Base-by-base conservation (phyloP, 2,113 vertebrate species). In the Erpornis zantholeuca region DNA sequence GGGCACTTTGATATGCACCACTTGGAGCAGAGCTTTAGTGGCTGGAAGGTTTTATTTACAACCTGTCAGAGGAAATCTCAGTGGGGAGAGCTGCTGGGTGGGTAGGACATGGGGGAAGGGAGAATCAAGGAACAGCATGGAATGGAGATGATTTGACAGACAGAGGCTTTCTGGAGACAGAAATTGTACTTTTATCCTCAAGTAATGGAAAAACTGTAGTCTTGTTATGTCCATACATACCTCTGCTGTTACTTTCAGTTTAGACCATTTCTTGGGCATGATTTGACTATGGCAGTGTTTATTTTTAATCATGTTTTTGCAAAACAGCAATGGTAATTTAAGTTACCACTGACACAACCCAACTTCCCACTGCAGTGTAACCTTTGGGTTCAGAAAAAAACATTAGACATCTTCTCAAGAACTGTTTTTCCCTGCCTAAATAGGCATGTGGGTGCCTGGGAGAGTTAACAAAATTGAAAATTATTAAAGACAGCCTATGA, bases 31-130 rank as follows among this genome's bases (percentile, higher is more conserved):
- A 66, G 60, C 27, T 28, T 73, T 72, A 63, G 69, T 38, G 80
- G 35, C 49, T 81, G 72, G 35, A 8, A 92, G n/a, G 56, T 90
- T 88, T 81, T 73, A 86, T 92, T 93, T 93, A 66, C 76, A 81
- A 2, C 54, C 59, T 83, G 38, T 59, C 53, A 25, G 69, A 72
- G 54, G 40, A 88, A 61, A 50, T 90, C 42, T 66, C 47, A 10
- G 47, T 54, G 59, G 49, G 40, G 53, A 79, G 49, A 45, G 44
- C 71, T 77, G 53, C 45, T 42, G 45, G 63, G 40, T 68, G 59
- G 23, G 10, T 35, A 10, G 42, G 47, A 15, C 15, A 0, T 16
- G 53, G 54, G 45, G 68, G 27, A 63, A 63, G 64, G 64, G 27
- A 73, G 65, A 45, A 24, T n/a, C 45, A 69, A 59, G 49, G 76